A percentile compares a stretch with the other conserved stretches of the same genome.
Evolutionary conservation across 2,797 vertebrate species (phyloP).

Genomic region (Rhadinocentrus ornatus): DNA sequence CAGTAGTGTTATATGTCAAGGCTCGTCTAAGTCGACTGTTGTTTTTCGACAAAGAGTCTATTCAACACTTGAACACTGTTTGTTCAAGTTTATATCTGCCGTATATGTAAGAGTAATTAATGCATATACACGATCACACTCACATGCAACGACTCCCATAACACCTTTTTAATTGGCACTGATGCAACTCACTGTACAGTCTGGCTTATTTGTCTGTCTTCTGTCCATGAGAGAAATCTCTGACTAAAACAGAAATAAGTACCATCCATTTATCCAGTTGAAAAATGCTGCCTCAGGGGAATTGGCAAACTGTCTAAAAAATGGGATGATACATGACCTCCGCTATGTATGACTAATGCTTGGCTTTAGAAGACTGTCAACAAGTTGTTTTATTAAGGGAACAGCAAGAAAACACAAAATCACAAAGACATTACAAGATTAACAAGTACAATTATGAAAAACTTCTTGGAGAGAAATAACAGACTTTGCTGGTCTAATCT

Average conservation of each 20-base stretch:
- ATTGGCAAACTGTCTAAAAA: conserved; percentile 64
- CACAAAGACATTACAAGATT: conserved; percentile 51
- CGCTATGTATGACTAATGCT: conserved; percentile 67
- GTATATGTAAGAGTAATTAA: conserved; percentile 48
- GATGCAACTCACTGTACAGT: conserved; percentile 19
- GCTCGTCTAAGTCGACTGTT: conserved; percentile 30
- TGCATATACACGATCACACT: conserved; percentile 34
- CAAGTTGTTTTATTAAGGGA: conserved; percentile 73
- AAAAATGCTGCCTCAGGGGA: conserved; percentile 56
- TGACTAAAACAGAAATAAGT: conserved; percentile 60
- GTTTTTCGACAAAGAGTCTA: conserved; percentile 56
- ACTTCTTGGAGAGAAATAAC: conserved; percentile 49
- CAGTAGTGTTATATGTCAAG: conserved; percentile 55
- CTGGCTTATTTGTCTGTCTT: conserved; percentile 52
- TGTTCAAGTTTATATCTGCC: conserved; percentile 29
- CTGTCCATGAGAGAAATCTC: conserved; percentile 33
- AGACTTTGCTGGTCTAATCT: conserved; percentile 24
- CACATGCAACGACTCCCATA: conserved; percentile 23
- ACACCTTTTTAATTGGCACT: conserved; percentile 37
- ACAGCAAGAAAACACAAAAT: conserved; percentile 56
- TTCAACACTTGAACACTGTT: conserved; percentile 36
- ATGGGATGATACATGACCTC: conserved; percentile 63
- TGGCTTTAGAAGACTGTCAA: conserved; percentile 63
- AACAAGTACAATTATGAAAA: conserved; percentile 32
- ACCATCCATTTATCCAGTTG: conserved; percentile 63